Conservation (phyloP, 2,113 vertebrate species). For the Barbus barbus region DNA sequence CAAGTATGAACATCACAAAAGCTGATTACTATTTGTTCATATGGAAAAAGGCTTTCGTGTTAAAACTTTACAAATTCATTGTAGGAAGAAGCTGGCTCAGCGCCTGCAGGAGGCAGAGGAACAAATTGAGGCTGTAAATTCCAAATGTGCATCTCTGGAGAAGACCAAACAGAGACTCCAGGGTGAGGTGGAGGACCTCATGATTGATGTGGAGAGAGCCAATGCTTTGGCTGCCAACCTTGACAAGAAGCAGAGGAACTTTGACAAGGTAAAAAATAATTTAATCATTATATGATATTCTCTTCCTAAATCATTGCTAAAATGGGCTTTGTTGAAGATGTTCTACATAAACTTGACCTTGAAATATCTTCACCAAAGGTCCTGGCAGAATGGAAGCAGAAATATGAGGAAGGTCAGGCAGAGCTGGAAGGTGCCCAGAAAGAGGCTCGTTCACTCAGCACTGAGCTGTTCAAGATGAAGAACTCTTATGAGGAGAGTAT, state of each 20-base stretch:
- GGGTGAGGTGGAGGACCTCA: slow-evolving; percentile 33
- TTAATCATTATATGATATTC: too few relatives aligned
- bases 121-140: slow-evolving; percentile 36
- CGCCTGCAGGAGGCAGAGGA: slow-evolving; percentile 34
- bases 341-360: background rate
- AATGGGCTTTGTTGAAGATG: too few relatives aligned
- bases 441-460: slow-evolving; percentile 79
- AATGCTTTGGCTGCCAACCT: slow-evolving; percentile 1
- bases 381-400: slow-evolving; percentile 50
- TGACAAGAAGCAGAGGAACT: slow-evolving; percentile 33
- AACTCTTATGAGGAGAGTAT: slow-evolving; percentile 78
- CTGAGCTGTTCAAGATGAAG: slow-evolving; percentile 85
- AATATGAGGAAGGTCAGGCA: slow-evolving; percentile 64
- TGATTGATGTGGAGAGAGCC: slow-evolving; percentile 33
- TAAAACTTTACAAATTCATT: background rate
- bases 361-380: slow-evolving; percentile 4
- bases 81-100: slow-evolving; percentile 27
- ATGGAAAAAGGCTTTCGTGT: too few relatives aligned
- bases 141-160: slow-evolving; percentile 41
- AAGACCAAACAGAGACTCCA: slow-evolving; percentile 41
- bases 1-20: slow-evolving; percentile 62
- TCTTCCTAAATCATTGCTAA: too few relatives aligned
- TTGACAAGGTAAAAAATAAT: slow-evolving; percentile 16
- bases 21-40: background rate
- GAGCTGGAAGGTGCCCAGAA: slow-evolving; percentile 80